Evolutionary conservation across 2,888 invertebrate genomes (phyloP), one percentile per base, ranked within the genome.

Genomic region (Polydrusus cervinus): DNA sequence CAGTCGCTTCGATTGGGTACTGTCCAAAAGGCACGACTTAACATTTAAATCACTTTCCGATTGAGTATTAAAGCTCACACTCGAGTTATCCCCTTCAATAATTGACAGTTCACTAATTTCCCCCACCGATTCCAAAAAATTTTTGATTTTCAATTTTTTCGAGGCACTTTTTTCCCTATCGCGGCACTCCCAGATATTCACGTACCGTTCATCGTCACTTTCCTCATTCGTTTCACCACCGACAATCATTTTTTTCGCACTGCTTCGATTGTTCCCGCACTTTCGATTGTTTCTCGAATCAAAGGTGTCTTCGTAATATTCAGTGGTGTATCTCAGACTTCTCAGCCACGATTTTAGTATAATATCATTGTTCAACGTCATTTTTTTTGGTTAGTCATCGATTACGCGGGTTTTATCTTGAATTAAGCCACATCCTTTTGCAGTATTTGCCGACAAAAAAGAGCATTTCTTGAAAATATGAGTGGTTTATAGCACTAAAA

Each of bases 301-400:
- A 57, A 77, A 78, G 66, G 74, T 80, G 43, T 81, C 80, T 75
- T 86, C 87, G 83, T 87, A 87, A 68, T 79, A 81, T 77, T 86
- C 86, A 34, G 82, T 81, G 38, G 77, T 78, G 66, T 81, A 83
- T 70, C 86, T 82, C 40, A 86, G 78, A 73, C 82, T 80, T 78
- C 81, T 78, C 76, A 87, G 79, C 87, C 87, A 87, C 65, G 81
- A 80, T 67, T 81, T 79, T 47, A 86, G 84, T 81, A 85, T 84
- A 71, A 76, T 73, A 74, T 79, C 77, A 71, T 76, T 79, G 77
- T 76, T 74, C 75, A 80, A 69, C 69, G 76, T 76, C 76, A 76
- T 76, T 69, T 75, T 73, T 64, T 57, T 67, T 14, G 70, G 76
- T 76, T 73, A 76, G 34, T 34, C 76, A 70, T 70, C 16, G 53